Conservation (phyloP, 1,140 invertebrate species). For the Drosophila tani region DNA sequence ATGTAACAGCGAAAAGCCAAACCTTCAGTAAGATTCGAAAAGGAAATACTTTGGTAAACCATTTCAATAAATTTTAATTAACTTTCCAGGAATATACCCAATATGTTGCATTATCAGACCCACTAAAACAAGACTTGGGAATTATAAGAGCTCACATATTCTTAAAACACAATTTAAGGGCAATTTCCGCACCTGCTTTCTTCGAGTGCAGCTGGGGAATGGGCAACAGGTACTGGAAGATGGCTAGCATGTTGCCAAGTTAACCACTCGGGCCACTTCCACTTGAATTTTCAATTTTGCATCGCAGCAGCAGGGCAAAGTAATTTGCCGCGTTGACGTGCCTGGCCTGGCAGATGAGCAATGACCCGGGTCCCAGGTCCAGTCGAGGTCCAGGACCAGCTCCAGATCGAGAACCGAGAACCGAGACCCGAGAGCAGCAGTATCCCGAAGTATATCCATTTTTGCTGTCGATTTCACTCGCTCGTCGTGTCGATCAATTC, state of each 20-base stretch:
- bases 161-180: too few relatives aligned
- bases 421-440: neutral
- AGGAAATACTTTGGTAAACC: too few relatives aligned
- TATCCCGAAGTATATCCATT: slow-evolving; percentile 2
- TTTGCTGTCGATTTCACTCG: slow-evolving; percentile 46
- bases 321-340: slow-evolving; percentile 82
- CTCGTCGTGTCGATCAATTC: slow-evolving; percentile 82
- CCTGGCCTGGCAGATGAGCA: slow-evolving; percentile 81
- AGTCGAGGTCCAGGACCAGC: neutral
- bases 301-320: slow-evolving; percentile 71
- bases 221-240: slow-evolving; percentile 14
- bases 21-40: too few relatives aligned
- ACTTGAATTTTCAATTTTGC: slow-evolving; percentile 81
- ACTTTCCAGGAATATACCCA: too few relatives aligned
- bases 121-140: too few relatives aligned
- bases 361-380: slow-evolving; percentile 59
- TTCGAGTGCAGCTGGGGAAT: neutral
- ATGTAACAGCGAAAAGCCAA: too few relatives aligned
- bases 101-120: too few relatives aligned
- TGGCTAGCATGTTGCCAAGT: slow-evolving; percentile 78
- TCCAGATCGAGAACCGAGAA: neutral
- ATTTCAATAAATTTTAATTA: too few relatives aligned
- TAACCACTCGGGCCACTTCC: slow-evolving; percentile 62
- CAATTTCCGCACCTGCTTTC: neutral
- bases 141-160: too few relatives aligned